These are phyloP conservation scores for Cirrhinus molitorella DNA, from an alignment of 2,797 vertebrate species.

Conservation along the genomic window DNA sequence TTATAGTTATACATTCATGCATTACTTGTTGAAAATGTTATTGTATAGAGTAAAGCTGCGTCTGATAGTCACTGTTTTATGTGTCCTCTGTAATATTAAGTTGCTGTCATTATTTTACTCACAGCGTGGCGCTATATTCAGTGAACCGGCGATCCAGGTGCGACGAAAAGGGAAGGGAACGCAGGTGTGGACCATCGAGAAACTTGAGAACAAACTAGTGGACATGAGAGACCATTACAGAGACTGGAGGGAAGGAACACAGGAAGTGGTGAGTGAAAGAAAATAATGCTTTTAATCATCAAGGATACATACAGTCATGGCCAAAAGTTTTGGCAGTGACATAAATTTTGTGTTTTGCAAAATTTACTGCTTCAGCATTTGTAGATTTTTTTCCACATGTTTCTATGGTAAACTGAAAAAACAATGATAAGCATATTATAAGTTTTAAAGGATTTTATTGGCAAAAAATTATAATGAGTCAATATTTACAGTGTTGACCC, in stretches of 20 bases:
- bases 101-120: conserved; percentile 11
- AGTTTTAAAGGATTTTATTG: too few species aligned
- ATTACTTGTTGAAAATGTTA: not conserved
- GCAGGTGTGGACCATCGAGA: conserved; percentile 98
- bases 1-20: not conserved
- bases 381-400: too few species aligned
- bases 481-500: too few species aligned
- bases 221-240: conserved; percentile 98
- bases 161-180: conserved; percentile 91
- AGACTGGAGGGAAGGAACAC: conserved; percentile 92
- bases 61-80: too few species aligned
- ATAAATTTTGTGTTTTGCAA: too few species aligned
- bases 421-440: too few species aligned
- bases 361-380: too few species aligned
- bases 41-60: not conserved
- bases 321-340: too few species aligned
- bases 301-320: too few species aligned
- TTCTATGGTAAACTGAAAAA: too few species aligned
- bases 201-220: conserved; percentile 96
- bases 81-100: not conserved
- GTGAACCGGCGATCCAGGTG: conserved; percentile 97
- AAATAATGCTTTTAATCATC: not conserved
- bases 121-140: conserved; percentile 94
- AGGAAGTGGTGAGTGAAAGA: conserved; percentile 76
- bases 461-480: too few species aligned